These are phyloP conservation scores for Cryptophagus acutangulus DNA, from an alignment of 2,888 invertebrate species.

Conservation along the genomic window DNA sequence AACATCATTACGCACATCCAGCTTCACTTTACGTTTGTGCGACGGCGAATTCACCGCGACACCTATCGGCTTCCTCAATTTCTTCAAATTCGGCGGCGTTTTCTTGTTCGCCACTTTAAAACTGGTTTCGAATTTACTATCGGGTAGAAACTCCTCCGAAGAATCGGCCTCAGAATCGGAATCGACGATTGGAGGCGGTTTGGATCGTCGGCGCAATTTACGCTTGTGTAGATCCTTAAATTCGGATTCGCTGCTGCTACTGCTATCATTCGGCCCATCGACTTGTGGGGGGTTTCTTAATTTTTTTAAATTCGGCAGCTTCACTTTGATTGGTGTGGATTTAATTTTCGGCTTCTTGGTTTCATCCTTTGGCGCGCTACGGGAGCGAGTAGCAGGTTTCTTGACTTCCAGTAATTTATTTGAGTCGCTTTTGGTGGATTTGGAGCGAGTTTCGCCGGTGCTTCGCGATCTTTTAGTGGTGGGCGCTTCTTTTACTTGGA, in stretches of 20 bases:
- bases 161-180: constrained; percentile 26
- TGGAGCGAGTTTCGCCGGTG: too few species aligned
- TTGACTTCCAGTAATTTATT: constrained; percentile 1
- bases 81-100: constrained; percentile 13
- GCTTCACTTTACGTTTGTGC: not conserved
- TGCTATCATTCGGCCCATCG: constrained; percentile 9
- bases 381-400: not conserved
- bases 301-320: not conserved
- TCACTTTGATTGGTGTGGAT: not conserved
- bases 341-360: not conserved
- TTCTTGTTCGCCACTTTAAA: not conserved
- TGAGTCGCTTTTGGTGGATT: not conserved
- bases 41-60: not conserved
- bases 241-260: constrained; percentile 2
- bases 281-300: constrained; percentile 8
- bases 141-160: constrained; percentile 30
- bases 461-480: too few species aligned
- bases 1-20: constrained; percentile 51
- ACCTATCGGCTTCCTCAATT: not conserved
- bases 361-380: not conserved
- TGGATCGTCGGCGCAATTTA: constrained; percentile 29
- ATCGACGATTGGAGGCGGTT: constrained; percentile 17
- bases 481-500: not conserved
- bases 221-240: constrained; percentile 24
- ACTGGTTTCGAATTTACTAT: constrained; percentile 10